Evolutionary conservation across 2,888 invertebrate species (phyloP), one percentile per base, ranked within the genome.

Genomic region (Augochlorella aurata): DNA sequence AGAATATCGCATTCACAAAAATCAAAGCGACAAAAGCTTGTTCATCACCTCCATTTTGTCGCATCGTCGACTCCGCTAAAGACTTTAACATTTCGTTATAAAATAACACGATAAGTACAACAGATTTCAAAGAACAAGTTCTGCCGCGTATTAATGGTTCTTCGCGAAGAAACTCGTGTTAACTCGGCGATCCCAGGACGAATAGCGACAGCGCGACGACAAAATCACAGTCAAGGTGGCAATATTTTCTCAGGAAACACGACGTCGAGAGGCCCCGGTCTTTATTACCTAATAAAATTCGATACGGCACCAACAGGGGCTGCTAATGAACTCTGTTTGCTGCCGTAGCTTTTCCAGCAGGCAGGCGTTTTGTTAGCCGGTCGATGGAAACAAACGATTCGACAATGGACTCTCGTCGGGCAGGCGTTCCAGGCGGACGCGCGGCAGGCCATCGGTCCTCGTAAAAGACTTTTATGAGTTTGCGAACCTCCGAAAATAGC

Each of bases 401-500:
- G 29, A 49, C 21, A 65, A 75, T 45, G 72, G 72, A 82, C 63
- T 67, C 49, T 29, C 45, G 58, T 70, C 29, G 69, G 29, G 66
- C 38, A 18, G 58, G 3, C 50, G 16, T 66, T 66, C 29, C 2
- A 2, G 2, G 29, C 1, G 65, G 67, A 69, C 68, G 38, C 68
- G n/a, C 70, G 75, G 24, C 76, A 58, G 75, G 76, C 78, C 81
- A 79, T 87, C 79, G 85, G 78, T 85, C 81, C 83, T 81, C 86
- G 86, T 87, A 87, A 88, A 86, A 76, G 81, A 75, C 85, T 88
- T 84, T 89, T 84, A 88, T 74, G 88, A 82, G 86, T 83, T 89
- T 89, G 82, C 85, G 86, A 87, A 88, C 81, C 86, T 82, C 86
- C 88, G 70, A 89, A 89, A 88, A 88, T 88, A 88, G 84, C 88